A percentile compares a stretch with the other conserved stretches of the same genome.
phyloP scores from a whole-genome alignment of 2,113 vertebrate species.

The Tylochromis polylepis region DNA sequence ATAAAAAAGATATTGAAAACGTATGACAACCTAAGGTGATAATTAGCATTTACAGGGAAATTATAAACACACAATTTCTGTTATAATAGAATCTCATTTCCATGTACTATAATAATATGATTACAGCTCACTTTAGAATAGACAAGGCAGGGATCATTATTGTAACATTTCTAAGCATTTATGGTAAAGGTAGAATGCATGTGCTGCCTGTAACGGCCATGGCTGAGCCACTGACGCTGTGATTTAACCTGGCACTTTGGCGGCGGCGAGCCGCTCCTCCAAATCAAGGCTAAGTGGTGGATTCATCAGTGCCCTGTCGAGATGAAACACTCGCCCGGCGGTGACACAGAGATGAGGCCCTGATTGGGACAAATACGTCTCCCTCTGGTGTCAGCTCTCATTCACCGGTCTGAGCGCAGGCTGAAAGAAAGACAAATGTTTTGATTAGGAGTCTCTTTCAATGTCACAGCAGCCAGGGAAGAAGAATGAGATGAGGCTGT shows the following conservation, averaged over 20 bases:
- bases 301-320: slow-evolving; percentile 76
- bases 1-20: background rate
- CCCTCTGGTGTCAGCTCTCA: slow-evolving; percentile 73
- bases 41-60: background rate
- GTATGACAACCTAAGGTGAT: background rate
- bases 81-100: background rate
- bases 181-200: slow-evolving; percentile 34
- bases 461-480: slow-evolving; percentile 62
- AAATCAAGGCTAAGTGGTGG: slow-evolving; percentile 78
- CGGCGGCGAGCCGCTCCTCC: slow-evolving; percentile 57
- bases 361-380: slow-evolving; percentile 78
- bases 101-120: background rate
- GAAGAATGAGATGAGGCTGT: slow-evolving; percentile 63
- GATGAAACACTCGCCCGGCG: slow-evolving; percentile 61
- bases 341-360: slow-evolving; percentile 64
- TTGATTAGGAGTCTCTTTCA: slow-evolving; percentile 76
- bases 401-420: slow-evolving; percentile 58
- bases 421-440: slow-evolving; percentile 78
- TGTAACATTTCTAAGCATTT: slow-evolving; percentile 46
- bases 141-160: slow-evolving; percentile 18
- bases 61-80: background rate
- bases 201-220: slow-evolving; percentile 37
- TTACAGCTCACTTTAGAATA: slow-evolving; percentile 14
- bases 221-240: slow-evolving; percentile 46
- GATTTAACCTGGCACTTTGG: slow-evolving; percentile 69